Base-by-base conservation (phyloP, 2,113 vertebrate genomes). In the Dendrocopos noguchii region DNA sequence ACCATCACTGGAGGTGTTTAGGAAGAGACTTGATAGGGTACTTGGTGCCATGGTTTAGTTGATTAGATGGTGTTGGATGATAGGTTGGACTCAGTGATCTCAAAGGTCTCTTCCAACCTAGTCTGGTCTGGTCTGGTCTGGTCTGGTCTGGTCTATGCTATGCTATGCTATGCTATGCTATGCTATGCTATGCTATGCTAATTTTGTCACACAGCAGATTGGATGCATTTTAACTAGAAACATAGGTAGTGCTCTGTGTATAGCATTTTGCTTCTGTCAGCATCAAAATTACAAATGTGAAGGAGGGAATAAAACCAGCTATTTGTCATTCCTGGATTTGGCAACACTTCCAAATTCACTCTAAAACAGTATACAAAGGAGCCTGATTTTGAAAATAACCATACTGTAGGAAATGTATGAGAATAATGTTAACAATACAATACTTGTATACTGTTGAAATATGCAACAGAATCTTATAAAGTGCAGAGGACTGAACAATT, bases 261-360 rank as follows among this genome's bases (percentile, higher is more conserved):
- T 42, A 53, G 60, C 33, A 71, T 92, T 92, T n/a, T 84, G 61
- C 82, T 81, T 93, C 87, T 86, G 83, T 77, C 28, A 57, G 61
- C 90, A 93, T 79, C 73, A 81, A 53, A 72, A 80, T 55, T 72
- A 34, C 6, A 9, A 56, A 77, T 1, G 29, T 57, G 36, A 74
- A 72, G 88, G 65, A 84, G 44, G 75, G 80, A 90, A 73, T 86
- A 90, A 90, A 95, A 70, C 74, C 44, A 75, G 57, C 68, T 89
- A 21, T 44, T 81, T 88, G 64, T 50, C 57, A 27, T 18, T 64
- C 52, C 78, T 92, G 36, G 29, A 74, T 91, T 46, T 59, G 36
- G 70, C 47, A 93, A 33, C 46, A 78, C 65, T 81, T 77, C 65
- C 79, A 24, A 31, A 4, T 91, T 93, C 71, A n/a, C 52, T 67